Base-by-base conservation (phyloP, 2,888 invertebrate genomes). In the Caenorhabditis sp. region DNA sequence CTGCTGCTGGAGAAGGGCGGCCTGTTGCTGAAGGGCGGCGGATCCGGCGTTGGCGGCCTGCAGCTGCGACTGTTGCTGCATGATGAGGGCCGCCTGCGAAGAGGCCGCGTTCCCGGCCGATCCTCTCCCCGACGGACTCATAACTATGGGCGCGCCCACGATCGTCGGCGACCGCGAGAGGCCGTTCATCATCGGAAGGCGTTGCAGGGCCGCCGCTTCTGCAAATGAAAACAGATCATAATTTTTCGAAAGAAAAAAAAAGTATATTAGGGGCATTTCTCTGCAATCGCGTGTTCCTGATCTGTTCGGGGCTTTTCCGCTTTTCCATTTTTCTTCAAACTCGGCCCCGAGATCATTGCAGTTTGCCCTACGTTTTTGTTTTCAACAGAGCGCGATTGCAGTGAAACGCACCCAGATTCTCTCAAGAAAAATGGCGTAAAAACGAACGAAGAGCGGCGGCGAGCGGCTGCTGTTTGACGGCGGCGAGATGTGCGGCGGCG, bases 101-200 rank as follows among this genome's bases (percentile, higher is more conserved):
- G 72, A 70, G 45, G 68, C 75, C 0, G 75, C 48, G 13, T 63
- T 59, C 4, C 61, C 72, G n/a, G 72, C 55, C 13, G 70, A 62
- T 9, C 59, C 68, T 72, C 80, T 56, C 32, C 80, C 71, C 45
- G 75, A 66, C 3, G 85, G 85, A 43, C 81, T 82, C 83, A 85
- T 81, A 32, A 85, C 84, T 73, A 85, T 81, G 13, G 85, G 85
- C 8, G 85, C 84, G 35, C 85, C 85, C 37, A 81, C 83, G 5
- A 81, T 66, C 7, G 79, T 81, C 9, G 81, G 81, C 53, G 82
- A 63, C 17, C 83, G 58, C 45, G 85, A 59, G 43, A 66, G 43
- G 22, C 63, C 63, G 46, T 70, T 74, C 3, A 62, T 71, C 11
- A 80, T 46, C 27, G 78, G 63, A 24, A 75, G 73, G 8, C 79